A percentile compares a stretch with the other conserved stretches of the same genome.
phyloP scores from a whole-genome alignment of 2,797 vertebrate species.

The Rhodeus uyekii region DNA sequence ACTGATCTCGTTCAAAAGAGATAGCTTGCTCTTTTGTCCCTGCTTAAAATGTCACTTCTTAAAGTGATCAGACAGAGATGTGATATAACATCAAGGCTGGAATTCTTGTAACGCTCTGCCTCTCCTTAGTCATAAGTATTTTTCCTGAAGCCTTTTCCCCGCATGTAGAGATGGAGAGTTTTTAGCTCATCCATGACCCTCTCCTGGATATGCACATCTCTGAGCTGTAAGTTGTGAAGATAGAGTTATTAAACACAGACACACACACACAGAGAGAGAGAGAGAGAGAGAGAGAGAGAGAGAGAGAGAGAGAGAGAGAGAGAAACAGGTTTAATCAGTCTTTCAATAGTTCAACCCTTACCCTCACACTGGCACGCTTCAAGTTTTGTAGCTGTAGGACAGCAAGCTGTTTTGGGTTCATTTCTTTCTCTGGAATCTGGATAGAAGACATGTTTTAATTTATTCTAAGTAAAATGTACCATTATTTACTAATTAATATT shows the following conservation, averaged over 20 bases:
- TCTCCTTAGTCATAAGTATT: neutral
- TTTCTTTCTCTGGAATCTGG: constrained; percentile 25
- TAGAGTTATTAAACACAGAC: neutral
- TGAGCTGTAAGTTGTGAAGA: constrained; percentile 20
- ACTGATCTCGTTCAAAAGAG: neutral
- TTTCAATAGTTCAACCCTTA: neutral
- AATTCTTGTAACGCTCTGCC: neutral
- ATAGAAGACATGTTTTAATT: neutral
- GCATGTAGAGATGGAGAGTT: constrained; percentile 51
- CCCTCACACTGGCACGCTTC: constrained; percentile 21
- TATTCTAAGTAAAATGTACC: neutral
- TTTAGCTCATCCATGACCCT: constrained; percentile 56
- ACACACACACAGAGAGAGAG: neutral
- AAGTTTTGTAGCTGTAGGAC: constrained; percentile 50
- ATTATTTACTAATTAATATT: neutral
- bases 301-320: too few species aligned
- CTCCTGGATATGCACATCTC: constrained; percentile 31
- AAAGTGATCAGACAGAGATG: neutral
- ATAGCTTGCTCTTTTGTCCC: constrained; percentile 3
- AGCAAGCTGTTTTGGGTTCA: constrained; percentile 35
- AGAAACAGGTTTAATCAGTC: neutral
- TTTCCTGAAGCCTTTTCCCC: constrained; percentile 49
- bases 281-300: too few species aligned
- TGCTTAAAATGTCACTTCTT: neutral
- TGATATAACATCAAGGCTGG: neutral